phyloP scores from a whole-genome alignment of 2,797 vertebrate species.

The Fistularia tabacaria region DNA sequence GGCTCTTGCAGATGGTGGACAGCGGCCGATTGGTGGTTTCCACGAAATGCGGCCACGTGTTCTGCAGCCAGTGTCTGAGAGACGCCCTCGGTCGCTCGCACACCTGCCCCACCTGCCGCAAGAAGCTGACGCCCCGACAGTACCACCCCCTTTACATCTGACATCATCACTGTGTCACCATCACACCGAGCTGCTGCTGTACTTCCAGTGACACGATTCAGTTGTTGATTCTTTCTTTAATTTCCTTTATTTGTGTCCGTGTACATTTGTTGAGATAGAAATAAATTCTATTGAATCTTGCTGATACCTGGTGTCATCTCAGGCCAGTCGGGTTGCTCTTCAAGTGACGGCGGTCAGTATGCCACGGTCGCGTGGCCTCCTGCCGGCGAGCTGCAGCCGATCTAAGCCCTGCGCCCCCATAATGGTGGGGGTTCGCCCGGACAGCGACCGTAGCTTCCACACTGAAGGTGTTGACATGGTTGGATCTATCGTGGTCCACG shows the following conservation, averaged over 20 bases:
- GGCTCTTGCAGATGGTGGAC: slow-evolving; percentile 79
- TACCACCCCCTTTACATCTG: slow-evolving; percentile 94
- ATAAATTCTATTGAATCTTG: slow-evolving; percentile 25
- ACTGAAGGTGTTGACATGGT: too few relatives aligned
- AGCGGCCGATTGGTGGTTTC: slow-evolving; percentile 90
- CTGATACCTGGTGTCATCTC: background rate
- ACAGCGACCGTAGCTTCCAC: too few relatives aligned
- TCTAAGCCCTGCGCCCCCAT: too few relatives aligned
- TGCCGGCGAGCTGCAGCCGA: too few relatives aligned
- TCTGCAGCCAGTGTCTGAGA: slow-evolving; percentile 94
- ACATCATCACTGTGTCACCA: too few relatives aligned
- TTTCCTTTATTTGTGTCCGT: background rate
- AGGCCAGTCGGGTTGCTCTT: background rate
- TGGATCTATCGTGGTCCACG: too few relatives aligned
- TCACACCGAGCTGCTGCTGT: too few relatives aligned
- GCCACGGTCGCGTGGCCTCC: too few relatives aligned
- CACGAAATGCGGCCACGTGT: slow-evolving; percentile 92
- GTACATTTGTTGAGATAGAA: slow-evolving; percentile 11
- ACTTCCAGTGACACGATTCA: background rate
- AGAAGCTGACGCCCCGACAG: slow-evolving; percentile 87
- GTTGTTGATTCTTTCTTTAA: background rate
- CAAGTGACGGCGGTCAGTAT: too few relatives aligned
- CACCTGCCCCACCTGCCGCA: slow-evolving; percentile 91
- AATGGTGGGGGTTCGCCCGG: too few relatives aligned
- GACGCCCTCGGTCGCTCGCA: slow-evolving; percentile 84